Base-by-base conservation (phyloP, 2,113 vertebrate genomes). In the Cyrtonyx montezumae region DNA sequence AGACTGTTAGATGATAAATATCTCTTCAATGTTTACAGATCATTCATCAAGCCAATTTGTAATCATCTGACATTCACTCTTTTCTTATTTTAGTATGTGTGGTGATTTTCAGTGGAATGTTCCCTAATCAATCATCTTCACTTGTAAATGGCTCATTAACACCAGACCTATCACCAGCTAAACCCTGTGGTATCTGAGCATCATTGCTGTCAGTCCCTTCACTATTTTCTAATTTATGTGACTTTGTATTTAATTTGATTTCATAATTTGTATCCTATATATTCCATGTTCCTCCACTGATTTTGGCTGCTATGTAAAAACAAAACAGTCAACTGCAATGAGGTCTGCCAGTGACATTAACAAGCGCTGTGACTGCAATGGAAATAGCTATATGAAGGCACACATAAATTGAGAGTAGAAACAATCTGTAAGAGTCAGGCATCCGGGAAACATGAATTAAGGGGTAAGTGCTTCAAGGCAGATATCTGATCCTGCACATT, bases 301-400 rank as follows among this genome's bases (percentile, higher is more conserved):
- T 91, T 71, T 53, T 32, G 77, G 73, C 28, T 37, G 46, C 65
- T 56, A 40, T 22, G 55, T 63, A 83, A 87, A 96, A 93, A 94
- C 89, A 95, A 85, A 59, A 32, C 21, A 66, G 56, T 49, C 13
- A 25, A 66, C 34, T 28, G 63, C 40, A 46, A 56, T 21, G 28
- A 91, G 28, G 36, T 83, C 75, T 87, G 61, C 28, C 9, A 58
- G 59, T 89, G 89, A 89, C 76, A 87, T 19, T 80, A 85, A 87
- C 56, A 74, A 82, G 63, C 75, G 11, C 74, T 84, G 2, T 5
- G 45, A n/a, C 49, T 55, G 71, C 65, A 87, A 80, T 89, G 71
- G 91, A 81, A 89, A 63, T 6, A 80, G 28, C 69, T 87, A 13
- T 59, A 73, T 43, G 61, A 17, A 84, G 59, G 78, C 68, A 59